phyloP scores from a whole-genome alignment of 2,888 invertebrate species.

The Chloroclysta siterata region DNA sequence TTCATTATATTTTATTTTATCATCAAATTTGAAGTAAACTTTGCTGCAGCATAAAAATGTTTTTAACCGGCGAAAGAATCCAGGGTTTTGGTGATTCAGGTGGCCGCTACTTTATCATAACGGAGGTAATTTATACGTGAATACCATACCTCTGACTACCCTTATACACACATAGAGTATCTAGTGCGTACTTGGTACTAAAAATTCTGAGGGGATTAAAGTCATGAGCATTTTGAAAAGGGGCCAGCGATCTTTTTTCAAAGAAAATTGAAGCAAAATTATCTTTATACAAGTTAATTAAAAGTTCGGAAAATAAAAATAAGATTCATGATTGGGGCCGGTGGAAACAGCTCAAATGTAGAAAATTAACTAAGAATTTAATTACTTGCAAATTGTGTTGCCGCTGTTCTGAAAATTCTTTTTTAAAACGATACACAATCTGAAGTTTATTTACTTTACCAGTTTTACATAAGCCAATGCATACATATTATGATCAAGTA shows the following conservation, averaged over 20 bases:
- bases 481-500: too few species aligned
- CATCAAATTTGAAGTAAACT: constrained; percentile 18
- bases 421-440: neutral
- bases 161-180: too few species aligned
- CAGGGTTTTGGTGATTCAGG: neutral
- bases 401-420: constrained; percentile 7
- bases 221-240: neutral
- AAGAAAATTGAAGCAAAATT: constrained; percentile 39
- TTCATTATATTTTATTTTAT: constrained; percentile 6
- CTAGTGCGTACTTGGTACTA: too few species aligned
- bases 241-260: constrained; percentile 25
- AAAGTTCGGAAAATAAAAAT: constrained; percentile 50
- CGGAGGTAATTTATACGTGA: neutral
- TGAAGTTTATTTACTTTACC: neutral
- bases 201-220: neutral
- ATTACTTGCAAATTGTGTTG: constrained; percentile 15
- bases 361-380: constrained; percentile 17
- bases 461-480: too few species aligned
- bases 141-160: too few species aligned
- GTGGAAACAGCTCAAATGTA: constrained; percentile 6
- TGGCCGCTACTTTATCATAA: neutral
- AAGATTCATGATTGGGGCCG: constrained; percentile 41
- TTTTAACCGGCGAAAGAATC: constrained; percentile 30
- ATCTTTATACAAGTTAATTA: constrained; percentile 54
- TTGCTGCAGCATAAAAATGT: constrained; percentile 42